A percentile compares a stretch with the other conserved stretches of the same genome.
These are phyloP conservation scores for Ceratina japonica DNA, from an alignment of 1,140 invertebrate genomes.

Conservation along the genomic window DNA sequence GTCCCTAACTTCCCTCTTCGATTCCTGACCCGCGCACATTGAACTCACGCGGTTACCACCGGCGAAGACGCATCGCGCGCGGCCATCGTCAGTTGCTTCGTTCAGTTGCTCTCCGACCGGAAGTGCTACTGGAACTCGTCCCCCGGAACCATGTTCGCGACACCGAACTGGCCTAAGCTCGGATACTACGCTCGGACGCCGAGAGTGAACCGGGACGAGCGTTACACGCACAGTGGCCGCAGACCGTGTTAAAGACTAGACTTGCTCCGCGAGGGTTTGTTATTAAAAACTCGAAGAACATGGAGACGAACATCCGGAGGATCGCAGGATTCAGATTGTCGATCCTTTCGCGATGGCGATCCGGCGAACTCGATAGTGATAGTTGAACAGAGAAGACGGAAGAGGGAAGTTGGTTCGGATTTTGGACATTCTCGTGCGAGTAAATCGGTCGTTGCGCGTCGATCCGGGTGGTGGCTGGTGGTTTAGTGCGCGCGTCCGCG, in stretches of 20 bases:
- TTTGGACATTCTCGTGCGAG: slow-evolving; percentile 1
- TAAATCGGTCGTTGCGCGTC: slow-evolving; percentile 1
- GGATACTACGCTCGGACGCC: neutral
- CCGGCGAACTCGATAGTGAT: slow-evolving; percentile 21
- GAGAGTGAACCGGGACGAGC: slow-evolving; percentile 6
- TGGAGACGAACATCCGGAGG: slow-evolving; percentile 4
- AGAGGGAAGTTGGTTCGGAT: neutral
- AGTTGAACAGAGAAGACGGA: neutral
- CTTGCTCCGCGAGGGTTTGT: neutral
- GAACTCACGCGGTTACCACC: slow-evolving; percentile 59
- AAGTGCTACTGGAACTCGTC: slow-evolving; percentile 35
- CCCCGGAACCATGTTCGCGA: slow-evolving; percentile 33
- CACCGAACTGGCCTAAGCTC: neutral
- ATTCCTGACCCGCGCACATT: slow-evolving; percentile 66
- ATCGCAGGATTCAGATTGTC: slow-evolving; percentile 10
- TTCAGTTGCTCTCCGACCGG: slow-evolving; percentile 33
- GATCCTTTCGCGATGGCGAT: slow-evolving; percentile 11
- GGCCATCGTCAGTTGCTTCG: neutral
- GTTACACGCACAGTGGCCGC: slow-evolving; percentile 13
- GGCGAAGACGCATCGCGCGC: slow-evolving; percentile 24
- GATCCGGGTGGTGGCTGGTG: slow-evolving; percentile 42
- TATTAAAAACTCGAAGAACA: neutral
- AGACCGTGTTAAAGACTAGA: neutral
- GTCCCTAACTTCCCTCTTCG: slow-evolving; percentile 66
- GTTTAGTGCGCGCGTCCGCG: slow-evolving; percentile 43